These are phyloP conservation scores for Halichoerus grypus DNA, from an alignment of 2,113 vertebrate species.

Conservation along the genomic window DNA sequence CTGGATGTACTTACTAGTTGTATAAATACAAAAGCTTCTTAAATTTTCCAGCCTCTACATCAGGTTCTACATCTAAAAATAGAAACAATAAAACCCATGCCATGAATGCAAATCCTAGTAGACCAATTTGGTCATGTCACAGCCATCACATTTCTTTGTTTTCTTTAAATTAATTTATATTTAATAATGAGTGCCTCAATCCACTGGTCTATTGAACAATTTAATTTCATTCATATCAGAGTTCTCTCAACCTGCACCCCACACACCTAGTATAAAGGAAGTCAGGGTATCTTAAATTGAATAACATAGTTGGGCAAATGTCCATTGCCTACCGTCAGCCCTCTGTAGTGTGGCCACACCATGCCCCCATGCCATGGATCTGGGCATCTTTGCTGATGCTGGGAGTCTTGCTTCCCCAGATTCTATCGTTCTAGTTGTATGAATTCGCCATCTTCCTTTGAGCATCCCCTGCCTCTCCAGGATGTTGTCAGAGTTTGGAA, in stretches of 20 bases:
- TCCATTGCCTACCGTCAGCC: too few relatives aligned
- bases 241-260: neutral
- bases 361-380: neutral
- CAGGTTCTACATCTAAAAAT: neutral
- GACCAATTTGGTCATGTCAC: neutral
- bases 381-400: neutral
- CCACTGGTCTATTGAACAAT: neutral
- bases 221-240: neutral
- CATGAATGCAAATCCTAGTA: neutral
- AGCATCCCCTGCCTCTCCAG: neutral
- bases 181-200: neutral
- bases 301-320: neutral
- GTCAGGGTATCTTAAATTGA: neutral
- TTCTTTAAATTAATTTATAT: conserved; percentile 13
- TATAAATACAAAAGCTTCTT: neutral
- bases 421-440: too few relatives aligned
- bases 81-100: neutral
- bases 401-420: too few relatives aligned
- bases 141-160: neutral
- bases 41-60: neutral
- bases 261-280: neutral
- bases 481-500: neutral
- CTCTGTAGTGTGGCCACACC: neutral
- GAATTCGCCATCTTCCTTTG: too few relatives aligned
- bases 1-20: neutral